These are phyloP conservation scores for Apis laboriosa DNA, from an alignment of 1,140 invertebrate species.

Conservation along the genomic window DNA sequence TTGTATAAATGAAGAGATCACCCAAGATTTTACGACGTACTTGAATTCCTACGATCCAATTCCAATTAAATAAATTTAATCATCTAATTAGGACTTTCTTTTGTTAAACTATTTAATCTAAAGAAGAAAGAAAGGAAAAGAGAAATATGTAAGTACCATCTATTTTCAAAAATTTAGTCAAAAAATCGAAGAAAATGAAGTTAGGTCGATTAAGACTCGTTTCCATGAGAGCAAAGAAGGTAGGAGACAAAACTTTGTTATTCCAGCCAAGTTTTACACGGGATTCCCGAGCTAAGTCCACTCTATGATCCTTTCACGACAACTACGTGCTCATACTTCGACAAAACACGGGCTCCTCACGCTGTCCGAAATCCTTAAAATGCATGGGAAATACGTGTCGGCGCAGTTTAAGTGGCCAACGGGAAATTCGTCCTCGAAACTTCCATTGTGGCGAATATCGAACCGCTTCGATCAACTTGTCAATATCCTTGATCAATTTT, in stretches of 20 bases:
- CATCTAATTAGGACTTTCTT: no score
- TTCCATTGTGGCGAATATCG: slow-evolving; percentile 35
- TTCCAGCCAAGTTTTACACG: slow-evolving; percentile 79
- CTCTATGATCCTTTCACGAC: slow-evolving; percentile 80
- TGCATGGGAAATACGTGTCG: slow-evolving; percentile 79
- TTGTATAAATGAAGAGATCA: no score
- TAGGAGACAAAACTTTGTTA: slow-evolving; percentile 76
- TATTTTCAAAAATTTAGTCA: no score
- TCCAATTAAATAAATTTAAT: no score
- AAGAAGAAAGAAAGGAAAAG: not conserved
- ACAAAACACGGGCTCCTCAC: slow-evolving; percentile 75
- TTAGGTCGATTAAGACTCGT: not conserved
- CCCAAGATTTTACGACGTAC: no score
- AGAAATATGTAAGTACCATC: no score
- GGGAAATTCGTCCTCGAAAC: slow-evolving; percentile 71
- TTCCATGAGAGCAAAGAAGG: slow-evolving; percentile 13
- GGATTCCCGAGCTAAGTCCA: slow-evolving; percentile 80
- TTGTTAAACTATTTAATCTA: no score
- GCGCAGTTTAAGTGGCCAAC: slow-evolving; percentile 70
- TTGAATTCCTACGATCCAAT: no score
- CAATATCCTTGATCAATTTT: not conserved
- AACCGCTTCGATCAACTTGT: not conserved
- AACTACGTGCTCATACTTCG: slow-evolving; percentile 81
- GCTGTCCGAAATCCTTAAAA: slow-evolving; percentile 79
- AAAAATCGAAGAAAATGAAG: not conserved